Conservation (phyloP, 2,888 invertebrate genomes). For the Tryphoninae sp. region DNA sequence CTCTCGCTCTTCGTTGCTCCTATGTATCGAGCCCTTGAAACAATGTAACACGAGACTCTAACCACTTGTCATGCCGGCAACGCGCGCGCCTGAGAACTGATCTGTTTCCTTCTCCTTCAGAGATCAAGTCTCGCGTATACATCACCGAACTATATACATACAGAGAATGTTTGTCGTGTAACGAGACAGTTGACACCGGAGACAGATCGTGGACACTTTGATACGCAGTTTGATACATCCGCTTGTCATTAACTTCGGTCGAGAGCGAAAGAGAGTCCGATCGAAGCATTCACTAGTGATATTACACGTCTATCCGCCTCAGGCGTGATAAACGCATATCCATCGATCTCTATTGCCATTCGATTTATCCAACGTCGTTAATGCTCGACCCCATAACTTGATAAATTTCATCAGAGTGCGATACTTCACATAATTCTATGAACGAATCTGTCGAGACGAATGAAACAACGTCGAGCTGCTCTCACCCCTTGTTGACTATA, state of each 20-base stretch:
- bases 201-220: constrained; percentile 4
- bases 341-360: background rate
- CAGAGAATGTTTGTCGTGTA: background rate
- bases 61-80: constrained; percentile 31
- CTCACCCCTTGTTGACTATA: background rate
- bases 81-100: constrained; percentile 7
- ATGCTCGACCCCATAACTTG: constrained; percentile 28
- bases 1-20: background rate
- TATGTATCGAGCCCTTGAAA: constrained; percentile 51
- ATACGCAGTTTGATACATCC: constrained; percentile 38
- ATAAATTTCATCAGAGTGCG: constrained; percentile 39
- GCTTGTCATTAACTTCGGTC: constrained; percentile 1
- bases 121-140: constrained; percentile 16
- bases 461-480: constrained; percentile 3
- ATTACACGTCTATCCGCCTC: background rate
- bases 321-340: background rate
- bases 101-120: constrained; percentile 31
- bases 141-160: constrained; percentile 8
- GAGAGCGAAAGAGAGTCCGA: background rate
- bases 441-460: constrained; percentile 14
- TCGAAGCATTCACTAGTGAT: background rate
- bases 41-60: constrained; percentile 47
- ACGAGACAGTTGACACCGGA: no score
- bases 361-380: constrained; percentile 18
- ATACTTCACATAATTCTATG: constrained; percentile 37